phyloP scores from a whole-genome alignment of 2,797 vertebrate species.

The Cynopterus sphinx region DNA sequence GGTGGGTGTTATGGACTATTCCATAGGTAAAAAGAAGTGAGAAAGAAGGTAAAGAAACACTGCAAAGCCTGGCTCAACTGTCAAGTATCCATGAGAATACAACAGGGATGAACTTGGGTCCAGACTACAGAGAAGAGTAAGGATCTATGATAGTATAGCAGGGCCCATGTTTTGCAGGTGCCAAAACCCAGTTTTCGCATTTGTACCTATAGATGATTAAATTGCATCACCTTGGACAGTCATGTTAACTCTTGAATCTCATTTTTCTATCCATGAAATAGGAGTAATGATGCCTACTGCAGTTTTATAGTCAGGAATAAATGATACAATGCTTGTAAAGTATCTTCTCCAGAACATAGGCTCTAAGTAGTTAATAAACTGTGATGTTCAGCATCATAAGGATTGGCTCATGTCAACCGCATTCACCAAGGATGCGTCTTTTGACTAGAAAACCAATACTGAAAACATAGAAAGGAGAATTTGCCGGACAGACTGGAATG shows the following conservation, averaged over 20 bases:
- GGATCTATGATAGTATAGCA: neutral
- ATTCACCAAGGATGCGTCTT: neutral
- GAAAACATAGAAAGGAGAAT: neutral
- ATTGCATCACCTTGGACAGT: neutral
- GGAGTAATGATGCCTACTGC: neutral
- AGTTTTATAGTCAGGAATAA: neutral
- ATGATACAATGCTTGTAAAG: neutral
- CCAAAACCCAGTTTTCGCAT: neutral
- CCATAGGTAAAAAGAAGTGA: neutral
- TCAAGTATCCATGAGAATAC: neutral
- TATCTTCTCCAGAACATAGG: neutral
- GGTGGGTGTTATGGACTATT: neutral
- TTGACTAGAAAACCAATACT: neutral
- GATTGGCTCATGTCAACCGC: neutral
- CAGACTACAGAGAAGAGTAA: neutral
- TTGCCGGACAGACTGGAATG: neutral
- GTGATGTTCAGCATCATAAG: neutral
- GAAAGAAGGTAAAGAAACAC: neutral
- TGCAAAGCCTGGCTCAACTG: neutral
- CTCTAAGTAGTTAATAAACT: neutral
- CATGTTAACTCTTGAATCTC: neutral
- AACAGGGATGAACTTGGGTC: neutral
- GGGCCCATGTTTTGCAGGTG: neutral
- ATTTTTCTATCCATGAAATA: neutral
- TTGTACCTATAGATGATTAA: neutral